Base-by-base conservation (phyloP, 2,113 vertebrate species). In the Lophotis ruficrista region DNA sequence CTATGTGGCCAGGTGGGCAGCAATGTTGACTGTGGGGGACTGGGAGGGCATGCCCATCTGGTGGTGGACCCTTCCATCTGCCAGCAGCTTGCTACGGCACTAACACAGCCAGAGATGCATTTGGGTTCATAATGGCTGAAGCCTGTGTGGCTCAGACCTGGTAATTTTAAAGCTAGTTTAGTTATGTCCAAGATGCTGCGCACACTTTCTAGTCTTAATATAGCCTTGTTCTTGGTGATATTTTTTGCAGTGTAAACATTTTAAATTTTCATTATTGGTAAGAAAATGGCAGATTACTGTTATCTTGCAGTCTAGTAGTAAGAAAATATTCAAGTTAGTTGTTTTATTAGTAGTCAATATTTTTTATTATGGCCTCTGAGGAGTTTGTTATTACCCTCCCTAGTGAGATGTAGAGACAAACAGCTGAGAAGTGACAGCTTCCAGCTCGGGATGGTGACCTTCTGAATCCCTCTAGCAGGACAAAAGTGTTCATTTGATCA, bases 401-500 rank as follows among this genome's bases (percentile, higher is more conserved):
- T 61, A 60, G 21, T 87, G 83, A 80, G 31, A 61, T 15, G 21
- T n/a, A 80, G 50, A 70, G n/a, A 64, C 0, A 3, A 89, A 81
- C 17, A 73, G 20, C 43, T 92, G 64, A 92, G 64, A 89, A 78
- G 20, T 27, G 60, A 51, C 83, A 71, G 22, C 71, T 90, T 86
- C 68, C 64, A 89, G 6, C 64, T 70, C 41, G 51, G 28, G 28
- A 83, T 43, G 9, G 25, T 45, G 69, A 62, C n/a, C 78, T 93
- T 82, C 87, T 77, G 54, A 94, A 73, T 94, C 41, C 45, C 47
- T 90, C 60, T 41, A 54, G 58, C n/a, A 91, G 31, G 37, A 72
- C 1, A 10, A 45, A 81, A 86, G 7, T 38, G 21, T 77, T 89
- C 47, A 62, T 84, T 96, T 94, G 68, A 75, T 91, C 48, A 11